Evolutionary conservation across 2,113 vertebrate genomes (phyloP), one percentile per base, ranked within the genome.

Genomic region (Pionites leucogaster): DNA sequence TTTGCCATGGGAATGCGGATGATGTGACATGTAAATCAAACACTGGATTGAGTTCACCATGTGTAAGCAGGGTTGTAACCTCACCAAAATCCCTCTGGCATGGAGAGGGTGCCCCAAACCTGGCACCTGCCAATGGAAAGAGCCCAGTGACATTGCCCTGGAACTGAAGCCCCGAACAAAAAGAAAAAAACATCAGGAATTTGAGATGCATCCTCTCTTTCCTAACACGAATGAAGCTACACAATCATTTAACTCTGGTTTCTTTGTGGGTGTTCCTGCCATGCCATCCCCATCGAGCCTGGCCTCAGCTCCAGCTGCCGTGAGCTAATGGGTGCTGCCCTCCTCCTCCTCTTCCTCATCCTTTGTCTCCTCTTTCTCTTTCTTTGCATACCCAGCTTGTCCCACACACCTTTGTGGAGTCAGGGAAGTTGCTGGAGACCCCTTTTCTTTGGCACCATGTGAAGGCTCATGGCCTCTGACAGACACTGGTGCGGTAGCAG

Each of bases 371-470:
- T 52, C 28, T 19, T 79, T 28, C 14, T 35, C 27, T 4, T 53
- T 23, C 29, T 17, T 53, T 33, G 13, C 50, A 47, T 63, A 20
- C 33, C 15, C 24, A 1, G 46, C 23, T 20, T 29, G 37, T 39
- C 65, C 59, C 2, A 0, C 65, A 47, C 86, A 47, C 44, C 19
- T 47, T 1, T 8, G 24, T 18, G 35, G 39, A 86, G 27, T 1
- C 1, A 0, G 52, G 46, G 52, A 31, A 11, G 17, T 12, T 9
- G 0, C 49, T 5, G 79, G 62, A 5, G 12, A 1, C 16, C 18
- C 55, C 14, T 0, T 11, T 55, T 19, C 44, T 20, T 2, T 5
- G 50, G 41, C 74, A 7, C 28, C 6, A 1, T 7, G n/a, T 1
- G 7, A 23, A 52, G 81, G 28, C 2, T 24, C 0, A 1, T 4